These are phyloP conservation scores for Orientallactaga bullata DNA, from an alignment of 2,113 vertebrate species.

Conservation along the genomic window DNA sequence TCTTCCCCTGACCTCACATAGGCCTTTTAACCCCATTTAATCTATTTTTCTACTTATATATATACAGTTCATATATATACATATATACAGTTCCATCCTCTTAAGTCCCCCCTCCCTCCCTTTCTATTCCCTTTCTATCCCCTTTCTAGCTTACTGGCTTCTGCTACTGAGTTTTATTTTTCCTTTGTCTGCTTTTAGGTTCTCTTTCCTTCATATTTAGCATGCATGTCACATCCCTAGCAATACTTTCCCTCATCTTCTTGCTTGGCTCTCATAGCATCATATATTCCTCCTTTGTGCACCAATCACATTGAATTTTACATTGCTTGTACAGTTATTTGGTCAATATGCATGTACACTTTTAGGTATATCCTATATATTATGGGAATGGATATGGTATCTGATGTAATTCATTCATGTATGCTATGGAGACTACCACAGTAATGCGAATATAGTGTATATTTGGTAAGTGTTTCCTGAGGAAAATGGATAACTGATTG, in stretches of 20 bases:
- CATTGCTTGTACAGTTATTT: conserved; percentile 20
- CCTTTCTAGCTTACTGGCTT: too few relatives aligned
- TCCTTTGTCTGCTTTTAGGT: background rate
- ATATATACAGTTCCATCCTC: too few relatives aligned
- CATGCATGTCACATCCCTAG: background rate
- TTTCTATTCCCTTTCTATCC: too few relatives aligned
- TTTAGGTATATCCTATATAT: background rate
- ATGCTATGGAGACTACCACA: background rate
- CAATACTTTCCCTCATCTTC: background rate
- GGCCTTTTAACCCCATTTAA: too few relatives aligned
- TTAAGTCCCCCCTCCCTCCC: too few relatives aligned
- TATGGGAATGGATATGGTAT: background rate
- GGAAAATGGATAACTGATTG: conserved; percentile 12
- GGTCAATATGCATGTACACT: background rate
- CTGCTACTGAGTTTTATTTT: too few relatives aligned
- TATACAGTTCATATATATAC: too few relatives aligned
- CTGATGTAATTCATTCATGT: background rate
- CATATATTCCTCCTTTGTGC: background rate
- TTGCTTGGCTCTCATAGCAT: background rate
- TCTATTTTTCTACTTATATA: too few relatives aligned
- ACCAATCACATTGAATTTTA: conserved; percentile 11
- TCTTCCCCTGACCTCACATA: too few relatives aligned
- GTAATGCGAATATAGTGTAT: background rate
- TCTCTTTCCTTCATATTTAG: background rate
- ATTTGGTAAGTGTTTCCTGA: conserved; percentile 49